These are phyloP conservation scores for Temnothorax curvispinosus DNA, from an alignment of 1,140 invertebrate species.

Conservation along the genomic window DNA sequence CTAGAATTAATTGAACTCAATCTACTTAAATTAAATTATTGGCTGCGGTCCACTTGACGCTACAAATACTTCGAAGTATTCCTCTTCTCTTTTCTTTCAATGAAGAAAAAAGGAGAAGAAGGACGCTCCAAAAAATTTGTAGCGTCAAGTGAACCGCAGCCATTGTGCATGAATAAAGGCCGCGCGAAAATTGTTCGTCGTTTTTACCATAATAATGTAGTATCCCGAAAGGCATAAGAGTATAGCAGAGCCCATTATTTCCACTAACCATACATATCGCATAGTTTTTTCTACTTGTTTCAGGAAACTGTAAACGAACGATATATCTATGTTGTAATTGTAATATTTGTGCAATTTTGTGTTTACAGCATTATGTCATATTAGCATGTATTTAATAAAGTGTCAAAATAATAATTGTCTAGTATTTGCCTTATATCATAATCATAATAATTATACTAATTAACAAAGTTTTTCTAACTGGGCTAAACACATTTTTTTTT, in stretches of 20 bases:
- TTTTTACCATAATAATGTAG: conserved; percentile 62
- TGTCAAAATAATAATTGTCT: not conserved
- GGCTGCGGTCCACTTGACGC: too few species aligned
- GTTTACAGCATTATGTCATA: not conserved
- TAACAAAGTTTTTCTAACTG: not conserved
- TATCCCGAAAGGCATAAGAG: conserved; percentile 74
- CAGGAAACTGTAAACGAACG: conserved; percentile 51
- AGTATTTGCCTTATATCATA: not conserved
- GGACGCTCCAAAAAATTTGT: too few species aligned
- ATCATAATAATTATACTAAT: not conserved
- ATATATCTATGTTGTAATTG: not conserved
- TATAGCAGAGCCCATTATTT: conserved; percentile 63
- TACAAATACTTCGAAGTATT: too few species aligned
- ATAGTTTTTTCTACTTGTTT: conserved; percentile 44
- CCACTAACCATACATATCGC: conserved; percentile 70
- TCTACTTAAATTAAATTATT: conserved; percentile 46
- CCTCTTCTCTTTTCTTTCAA: too few species aligned
- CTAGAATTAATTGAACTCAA: conserved; percentile 43
- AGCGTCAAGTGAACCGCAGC: too few species aligned
- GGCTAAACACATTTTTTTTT: too few species aligned
- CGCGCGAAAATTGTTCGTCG: not conserved
- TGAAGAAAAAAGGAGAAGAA: too few species aligned
- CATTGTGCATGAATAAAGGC: not conserved
- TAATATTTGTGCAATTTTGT: not conserved
- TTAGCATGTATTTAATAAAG: not conserved